A percentile compares a stretch with the other conserved stretches of the same genome.
These are phyloP conservation scores for Furcula furcula DNA, from an alignment of 2,888 invertebrate species.

Conservation along the genomic window DNA sequence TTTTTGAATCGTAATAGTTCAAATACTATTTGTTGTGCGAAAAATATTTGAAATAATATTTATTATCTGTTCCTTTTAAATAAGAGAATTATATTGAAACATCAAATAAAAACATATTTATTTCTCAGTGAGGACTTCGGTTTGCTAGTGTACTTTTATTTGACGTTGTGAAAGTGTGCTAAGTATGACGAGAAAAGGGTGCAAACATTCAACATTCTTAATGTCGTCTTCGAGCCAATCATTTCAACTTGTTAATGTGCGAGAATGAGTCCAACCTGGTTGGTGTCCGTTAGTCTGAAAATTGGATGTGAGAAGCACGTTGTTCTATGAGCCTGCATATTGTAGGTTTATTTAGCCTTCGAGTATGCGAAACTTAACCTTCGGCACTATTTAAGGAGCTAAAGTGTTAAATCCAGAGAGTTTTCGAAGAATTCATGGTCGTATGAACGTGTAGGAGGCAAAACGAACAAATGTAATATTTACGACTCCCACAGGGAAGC, in stretches of 20 bases:
- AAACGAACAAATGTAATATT: conserved; percentile 19
- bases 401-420: conserved; percentile 28
- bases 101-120: conserved; percentile 47
- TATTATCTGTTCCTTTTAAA: conserved; percentile 49
- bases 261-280: conserved; percentile 57
- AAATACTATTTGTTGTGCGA: conserved; percentile 54
- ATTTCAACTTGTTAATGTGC: conserved; percentile 54
- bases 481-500: conserved; percentile 16
- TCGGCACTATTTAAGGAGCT: conserved; percentile 35
- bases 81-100: conserved; percentile 31
- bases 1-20: conserved; percentile 54
- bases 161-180: conserved; percentile 70
- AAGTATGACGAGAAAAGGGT: conserved; percentile 55
- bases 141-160: conserved; percentile 71
- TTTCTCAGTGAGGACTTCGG: conserved; percentile 62
- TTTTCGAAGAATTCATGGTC: conserved; percentile 28
- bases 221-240: conserved; percentile 46
- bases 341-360: conserved; percentile 61
- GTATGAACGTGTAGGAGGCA: conserved; percentile 22
- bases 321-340: conserved; percentile 71
- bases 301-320: conserved; percentile 60
- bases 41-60: conserved; percentile 41
- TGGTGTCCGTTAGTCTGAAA: conserved; percentile 55
- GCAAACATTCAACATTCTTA: conserved; percentile 55
- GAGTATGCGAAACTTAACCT: conserved; percentile 43